Percentiles rank a stretch among this genome's conserved stretches.
Conservation (phyloP, 2,797 vertebrate genomes). For the Cyprinodon diabolis region DNA sequence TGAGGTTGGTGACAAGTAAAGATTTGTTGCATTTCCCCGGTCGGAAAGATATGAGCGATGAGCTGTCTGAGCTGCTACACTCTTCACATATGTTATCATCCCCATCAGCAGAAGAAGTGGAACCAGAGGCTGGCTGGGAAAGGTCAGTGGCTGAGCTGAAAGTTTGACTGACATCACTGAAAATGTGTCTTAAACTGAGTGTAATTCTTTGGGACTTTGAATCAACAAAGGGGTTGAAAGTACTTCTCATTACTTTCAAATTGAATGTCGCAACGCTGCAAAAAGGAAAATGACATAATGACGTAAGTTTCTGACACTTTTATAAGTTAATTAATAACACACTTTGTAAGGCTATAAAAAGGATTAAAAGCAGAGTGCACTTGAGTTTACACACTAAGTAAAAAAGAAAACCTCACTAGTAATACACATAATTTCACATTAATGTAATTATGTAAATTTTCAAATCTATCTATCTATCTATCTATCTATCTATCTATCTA, state of each 20-base stretch:
- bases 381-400: neutral
- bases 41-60: slow-evolving; percentile 36
- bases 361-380: neutral
- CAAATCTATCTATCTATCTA: too few species aligned
- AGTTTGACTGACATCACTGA: slow-evolving; percentile 26
- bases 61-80: slow-evolving; percentile 53
- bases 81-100: slow-evolving; percentile 41
- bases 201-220: neutral
- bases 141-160: slow-evolving; percentile 45
- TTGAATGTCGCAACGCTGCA: slow-evolving; percentile 12
- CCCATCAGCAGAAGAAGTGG: slow-evolving; percentile 4
- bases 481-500: too few species aligned
- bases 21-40: slow-evolving; percentile 34
- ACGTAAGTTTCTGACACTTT: slow-evolving; percentile 8
- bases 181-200: slow-evolving; percentile 17
- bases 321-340: slow-evolving; percentile 24
- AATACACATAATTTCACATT: neutral
- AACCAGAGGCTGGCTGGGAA: slow-evolving; percentile 24
- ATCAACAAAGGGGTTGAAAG: slow-evolving; percentile 18
- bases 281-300: slow-evolving; percentile 6
- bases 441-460: too few species aligned
- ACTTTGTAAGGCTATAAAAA: slow-evolving; percentile 10
- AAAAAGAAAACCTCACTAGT: neutral
- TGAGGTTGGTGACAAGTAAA: slow-evolving; percentile 21
- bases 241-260: slow-evolving; percentile 12